Percentiles rank a stretch among this genome's conserved stretches.
These are phyloP conservation scores for Rhyacophila brunnea DNA, from an alignment of 1,140 invertebrate genomes.

Conservation along the genomic window DNA sequence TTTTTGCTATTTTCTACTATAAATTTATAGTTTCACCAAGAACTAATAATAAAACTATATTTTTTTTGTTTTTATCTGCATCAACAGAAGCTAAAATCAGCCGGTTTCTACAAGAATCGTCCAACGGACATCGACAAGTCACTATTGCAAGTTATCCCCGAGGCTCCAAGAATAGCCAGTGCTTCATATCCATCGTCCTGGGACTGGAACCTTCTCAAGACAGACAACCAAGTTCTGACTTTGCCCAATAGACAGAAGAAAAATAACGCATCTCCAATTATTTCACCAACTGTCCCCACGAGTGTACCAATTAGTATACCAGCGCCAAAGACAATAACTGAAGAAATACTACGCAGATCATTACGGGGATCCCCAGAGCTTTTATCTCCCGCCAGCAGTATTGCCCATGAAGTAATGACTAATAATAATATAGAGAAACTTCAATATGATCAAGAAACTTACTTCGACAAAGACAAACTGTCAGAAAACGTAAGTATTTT, in stretches of 20 bases:
- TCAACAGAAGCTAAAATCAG: conserved; percentile 77
- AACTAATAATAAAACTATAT: conserved; percentile 14
- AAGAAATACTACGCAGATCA: conserved; percentile 4
- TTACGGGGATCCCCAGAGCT: background rate
- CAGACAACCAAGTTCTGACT: conserved; percentile 39
- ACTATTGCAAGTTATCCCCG: conserved; percentile 68
- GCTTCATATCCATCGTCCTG: conserved; percentile 63
- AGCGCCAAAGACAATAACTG: background rate
- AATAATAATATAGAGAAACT: no score
- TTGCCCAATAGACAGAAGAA: conserved; percentile 14
- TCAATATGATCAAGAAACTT: no score
- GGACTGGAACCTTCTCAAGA: conserved; percentile 70
- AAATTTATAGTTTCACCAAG: background rate
- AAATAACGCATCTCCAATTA: background rate
- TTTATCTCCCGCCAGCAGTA: conserved; percentile 3
- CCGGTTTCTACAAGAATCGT: conserved; percentile 75
- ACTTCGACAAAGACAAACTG: conserved; percentile 1
- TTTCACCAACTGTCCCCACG: conserved; percentile 1
- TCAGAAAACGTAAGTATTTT: conserved; percentile 17
- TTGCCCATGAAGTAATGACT: no score
- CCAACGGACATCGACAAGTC: conserved; percentile 71
- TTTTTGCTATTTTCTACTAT: no score
- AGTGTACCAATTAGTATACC: background rate
- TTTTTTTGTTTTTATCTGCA: background rate
- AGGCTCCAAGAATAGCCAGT: conserved; percentile 72